Percentiles rank a stretch among this genome's conserved stretches.
Conservation (phyloP, 2,113 vertebrate genomes). For the Microcebus griseorufus region DNA sequence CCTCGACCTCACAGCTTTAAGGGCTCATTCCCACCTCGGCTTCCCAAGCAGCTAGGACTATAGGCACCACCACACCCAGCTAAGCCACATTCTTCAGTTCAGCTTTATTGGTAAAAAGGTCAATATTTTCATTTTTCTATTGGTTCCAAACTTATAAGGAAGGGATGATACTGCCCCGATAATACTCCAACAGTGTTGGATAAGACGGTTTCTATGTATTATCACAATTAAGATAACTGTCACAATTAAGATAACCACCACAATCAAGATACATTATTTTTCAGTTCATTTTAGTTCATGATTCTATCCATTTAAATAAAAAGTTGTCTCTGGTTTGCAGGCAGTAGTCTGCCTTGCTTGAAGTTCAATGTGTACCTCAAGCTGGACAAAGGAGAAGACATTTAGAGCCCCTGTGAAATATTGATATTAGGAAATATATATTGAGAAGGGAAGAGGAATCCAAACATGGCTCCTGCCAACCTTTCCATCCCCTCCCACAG, state of each 20-base stretch:
- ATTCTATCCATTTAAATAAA: background rate
- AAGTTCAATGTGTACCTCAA: slow-evolving; percentile 20
- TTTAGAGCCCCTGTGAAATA: background rate
- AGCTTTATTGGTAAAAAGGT: background rate
- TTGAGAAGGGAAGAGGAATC: background rate
- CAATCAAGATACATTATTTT: background rate
- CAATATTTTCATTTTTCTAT: background rate
- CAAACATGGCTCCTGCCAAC: background rate
- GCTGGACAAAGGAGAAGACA: slow-evolving; percentile 2
- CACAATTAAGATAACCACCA: background rate
- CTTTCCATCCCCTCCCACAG: background rate
- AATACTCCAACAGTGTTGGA: background rate
- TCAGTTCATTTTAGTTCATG: background rate
- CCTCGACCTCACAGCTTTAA: too few species aligned
- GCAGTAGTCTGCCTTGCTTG: background rate
- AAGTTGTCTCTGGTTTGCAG: background rate
- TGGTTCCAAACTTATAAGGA: background rate
- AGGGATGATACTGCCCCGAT: background rate
- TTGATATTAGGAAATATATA: slow-evolving; percentile 10
- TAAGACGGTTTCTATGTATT: background rate
- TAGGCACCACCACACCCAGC: too few species aligned
- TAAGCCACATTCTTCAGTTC: background rate
- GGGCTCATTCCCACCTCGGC: too few species aligned
- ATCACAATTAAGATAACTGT: background rate
- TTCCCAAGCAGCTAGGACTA: too few species aligned